phyloP scores from a whole-genome alignment of 1,140 invertebrate genomes.

The Caenorhabditis briggsae region DNA sequence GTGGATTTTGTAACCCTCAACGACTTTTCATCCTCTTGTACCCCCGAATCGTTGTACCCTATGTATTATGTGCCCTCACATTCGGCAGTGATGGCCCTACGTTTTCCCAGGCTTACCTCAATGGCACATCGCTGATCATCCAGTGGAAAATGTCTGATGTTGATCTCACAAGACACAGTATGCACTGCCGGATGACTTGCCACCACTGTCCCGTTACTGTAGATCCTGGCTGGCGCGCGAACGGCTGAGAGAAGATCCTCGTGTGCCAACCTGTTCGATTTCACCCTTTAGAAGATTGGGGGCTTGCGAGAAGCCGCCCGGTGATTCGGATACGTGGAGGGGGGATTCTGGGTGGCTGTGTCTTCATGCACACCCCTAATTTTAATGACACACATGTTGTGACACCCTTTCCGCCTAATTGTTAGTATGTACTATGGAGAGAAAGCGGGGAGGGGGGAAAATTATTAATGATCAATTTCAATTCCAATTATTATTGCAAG shows the following conservation, averaged over 20 bases:
- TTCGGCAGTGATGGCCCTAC: too few species aligned
- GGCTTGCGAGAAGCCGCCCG: conserved; percentile 57
- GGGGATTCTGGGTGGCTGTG: neutral
- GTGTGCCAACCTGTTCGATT: conserved; percentile 72
- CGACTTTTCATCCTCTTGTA: too few species aligned
- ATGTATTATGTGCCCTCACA: too few species aligned
- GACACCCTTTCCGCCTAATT: conserved; percentile 22
- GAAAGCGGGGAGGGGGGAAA: neutral
- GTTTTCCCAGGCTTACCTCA: conserved; percentile 62
- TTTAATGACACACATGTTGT: conserved; percentile 14
- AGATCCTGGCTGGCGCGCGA: conserved; percentile 68
- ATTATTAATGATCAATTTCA: neutral
- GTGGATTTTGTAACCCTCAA: too few species aligned
- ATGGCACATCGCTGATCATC: conserved; percentile 72
- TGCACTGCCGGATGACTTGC: conserved; percentile 71
- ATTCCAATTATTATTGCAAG: neutral
- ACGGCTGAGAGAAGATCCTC: conserved; percentile 72
- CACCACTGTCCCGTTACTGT: conserved; percentile 72
- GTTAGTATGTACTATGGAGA: neutral
- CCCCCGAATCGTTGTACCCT: too few species aligned
- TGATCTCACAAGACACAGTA: conserved; percentile 73
- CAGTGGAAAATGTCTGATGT: conserved; percentile 74
- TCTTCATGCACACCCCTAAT: neutral
- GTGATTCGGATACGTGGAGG: neutral
- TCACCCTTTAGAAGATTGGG: conserved; percentile 66